These are phyloP conservation scores for Lindbergichthys nudifrons DNA, from an alignment of 2,797 vertebrate genomes.

Conservation along the genomic window DNA sequence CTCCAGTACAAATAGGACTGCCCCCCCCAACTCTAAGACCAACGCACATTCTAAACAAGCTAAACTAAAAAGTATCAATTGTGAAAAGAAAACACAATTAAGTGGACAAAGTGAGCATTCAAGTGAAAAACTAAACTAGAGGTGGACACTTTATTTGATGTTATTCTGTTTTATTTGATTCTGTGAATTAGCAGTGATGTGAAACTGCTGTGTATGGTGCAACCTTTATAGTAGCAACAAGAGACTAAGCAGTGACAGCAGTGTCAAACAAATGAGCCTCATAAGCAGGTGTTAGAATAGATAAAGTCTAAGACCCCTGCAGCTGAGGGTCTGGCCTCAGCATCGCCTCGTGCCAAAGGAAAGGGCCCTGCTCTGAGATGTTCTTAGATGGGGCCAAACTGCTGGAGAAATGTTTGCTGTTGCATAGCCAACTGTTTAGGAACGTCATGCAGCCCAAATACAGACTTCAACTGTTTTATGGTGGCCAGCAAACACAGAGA, in stretches of 20 bases:
- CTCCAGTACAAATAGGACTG: constrained; percentile 57
- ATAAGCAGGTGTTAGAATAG: constrained; percentile 28
- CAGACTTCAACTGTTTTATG: constrained; percentile 15
- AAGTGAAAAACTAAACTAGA: constrained; percentile 1
- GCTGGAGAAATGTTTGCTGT: constrained; percentile 42
- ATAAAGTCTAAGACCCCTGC: constrained; percentile 19
- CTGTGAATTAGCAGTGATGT: constrained; percentile 27
- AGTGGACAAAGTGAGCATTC: not conserved
- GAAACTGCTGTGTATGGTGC: constrained; percentile 31
- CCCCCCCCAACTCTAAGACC: constrained; percentile 67
- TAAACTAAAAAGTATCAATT: constrained; percentile 17
- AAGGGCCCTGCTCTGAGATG: constrained; percentile 39
- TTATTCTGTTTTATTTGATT: constrained; percentile 28
- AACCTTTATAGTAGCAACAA: constrained; percentile 9
- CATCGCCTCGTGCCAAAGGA: constrained; percentile 72
- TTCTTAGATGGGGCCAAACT: constrained; percentile 29
- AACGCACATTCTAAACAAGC: constrained; percentile 59
- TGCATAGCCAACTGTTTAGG: constrained; percentile 41
- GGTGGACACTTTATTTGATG: constrained; percentile 10
- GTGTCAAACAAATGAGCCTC: constrained; percentile 41
- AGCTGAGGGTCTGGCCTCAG: constrained; percentile 34
- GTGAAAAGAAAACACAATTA: not conserved
- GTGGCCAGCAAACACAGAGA: constrained; percentile 20
- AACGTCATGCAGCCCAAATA: constrained; percentile 27
- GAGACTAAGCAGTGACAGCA: constrained; percentile 13